Base-by-base conservation (phyloP, 2,888 invertebrate genomes). In the Netelia fuscicornis region DNA sequence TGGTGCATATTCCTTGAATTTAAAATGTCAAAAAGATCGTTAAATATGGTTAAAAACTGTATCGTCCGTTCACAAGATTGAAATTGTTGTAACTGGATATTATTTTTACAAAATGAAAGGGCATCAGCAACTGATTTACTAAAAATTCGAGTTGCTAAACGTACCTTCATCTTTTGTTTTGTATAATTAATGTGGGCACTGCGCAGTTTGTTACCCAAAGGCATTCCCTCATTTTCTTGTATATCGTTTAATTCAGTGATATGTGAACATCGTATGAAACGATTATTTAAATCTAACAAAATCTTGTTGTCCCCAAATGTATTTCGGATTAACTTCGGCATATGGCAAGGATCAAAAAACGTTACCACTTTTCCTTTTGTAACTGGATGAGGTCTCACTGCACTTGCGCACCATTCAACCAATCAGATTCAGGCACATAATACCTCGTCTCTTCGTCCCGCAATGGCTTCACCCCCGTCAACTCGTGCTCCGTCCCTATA, bases 1-100 rank as follows among this genome's bases (percentile, higher is more conserved):
- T 48, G 23, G 30, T 67, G 10, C 3, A 30, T 8, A 30, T 74
- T 81, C 44, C 85, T 87, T 17, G 86, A 85, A 82, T 90, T 89
- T 6, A 89, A 82, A 30, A 90, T 80, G 83, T 90, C 89, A 80
- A 90, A 90, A 1, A 87, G 23, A 72, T 84, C 72, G 83, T 90
- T 89, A 17, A 89, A 62, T n/a, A 83, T 79, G 68, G 70, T 70
- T 10, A 88, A 78, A 77, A 90, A 89, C 54, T 81, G 44, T 25
- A 85, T 68, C 17, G 89, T 89, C 77, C 48, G 52, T 68, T 65
- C 86, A 85, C 86, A 85, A 13, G 81, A 52, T 83, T 83, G 23
- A 85, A 90, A 90, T 64, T 87, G 23, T 13, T 81, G 68, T 9
- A 89, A 70, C 72, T 87, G 70, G 23, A 89, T 64, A 23, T 77